Conservation (phyloP, 2,888 invertebrate species). For the Malacosoma neustria region DNA sequence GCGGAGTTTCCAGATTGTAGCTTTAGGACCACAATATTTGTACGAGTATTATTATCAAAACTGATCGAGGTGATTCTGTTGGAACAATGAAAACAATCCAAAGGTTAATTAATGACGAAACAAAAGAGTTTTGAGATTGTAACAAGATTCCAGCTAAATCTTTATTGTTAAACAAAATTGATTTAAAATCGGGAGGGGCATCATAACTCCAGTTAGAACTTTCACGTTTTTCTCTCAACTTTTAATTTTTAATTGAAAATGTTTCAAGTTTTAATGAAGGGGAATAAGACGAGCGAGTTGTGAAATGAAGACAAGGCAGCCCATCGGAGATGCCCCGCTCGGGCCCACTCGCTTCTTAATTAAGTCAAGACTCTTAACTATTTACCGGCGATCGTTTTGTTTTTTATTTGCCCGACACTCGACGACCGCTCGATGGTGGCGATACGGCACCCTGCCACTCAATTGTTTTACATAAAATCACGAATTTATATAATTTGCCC, state of each 20-base stretch:
- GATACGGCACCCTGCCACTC: no score
- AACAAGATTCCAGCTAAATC: not conserved
- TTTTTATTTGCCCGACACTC: not conserved
- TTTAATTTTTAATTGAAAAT: conserved; percentile 49
- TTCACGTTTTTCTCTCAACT: conserved; percentile 1
- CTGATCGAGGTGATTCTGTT: no score
- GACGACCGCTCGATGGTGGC: not conserved
- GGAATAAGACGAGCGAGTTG: conserved; percentile 25
- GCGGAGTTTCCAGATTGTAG: no score
- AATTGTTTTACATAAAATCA: no score
- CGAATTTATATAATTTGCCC: no score
- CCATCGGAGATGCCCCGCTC: not conserved
- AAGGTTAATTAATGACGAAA: not conserved
- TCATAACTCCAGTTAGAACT: not conserved
- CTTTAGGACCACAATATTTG: no score
- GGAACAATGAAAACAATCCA: no score
- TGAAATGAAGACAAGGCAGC: not conserved
- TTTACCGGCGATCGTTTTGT: not conserved
- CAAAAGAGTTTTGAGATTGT: not conserved
- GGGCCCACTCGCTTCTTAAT: not conserved
- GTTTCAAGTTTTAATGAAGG: conserved; percentile 50
- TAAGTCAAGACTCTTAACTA: not conserved
- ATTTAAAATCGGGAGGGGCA: not conserved
- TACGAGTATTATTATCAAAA: no score
- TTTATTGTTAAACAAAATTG: not conserved